Evolutionary conservation across 2,113 vertebrate species (phyloP).

Genomic region (Bambusicola thoracicus): DNA sequence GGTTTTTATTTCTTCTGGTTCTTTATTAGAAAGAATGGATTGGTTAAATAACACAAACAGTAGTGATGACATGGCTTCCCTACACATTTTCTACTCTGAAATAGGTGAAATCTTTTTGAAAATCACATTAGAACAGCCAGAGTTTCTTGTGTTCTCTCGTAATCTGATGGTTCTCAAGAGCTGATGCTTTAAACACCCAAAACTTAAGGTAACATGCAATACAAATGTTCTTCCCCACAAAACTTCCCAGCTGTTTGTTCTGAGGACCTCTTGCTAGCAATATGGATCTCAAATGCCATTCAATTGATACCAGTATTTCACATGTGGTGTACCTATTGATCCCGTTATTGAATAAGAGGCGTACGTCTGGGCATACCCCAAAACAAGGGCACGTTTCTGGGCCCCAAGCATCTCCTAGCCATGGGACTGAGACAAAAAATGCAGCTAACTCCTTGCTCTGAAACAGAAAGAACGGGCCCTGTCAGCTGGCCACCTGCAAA

Average conservation of each 20-base stretch:
- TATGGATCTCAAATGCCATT: background rate
- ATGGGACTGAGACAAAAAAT: background rate
- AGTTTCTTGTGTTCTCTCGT: background rate
- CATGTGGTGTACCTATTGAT: background rate
- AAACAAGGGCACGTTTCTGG: background rate
- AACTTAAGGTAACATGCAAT: background rate
- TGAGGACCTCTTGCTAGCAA: background rate
- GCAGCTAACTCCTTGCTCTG: background rate
- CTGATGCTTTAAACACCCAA: background rate
- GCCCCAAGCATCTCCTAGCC: background rate
- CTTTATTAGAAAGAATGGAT: slow-evolving; percentile 91
- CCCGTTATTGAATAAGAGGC: background rate
- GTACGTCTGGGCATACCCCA: background rate
- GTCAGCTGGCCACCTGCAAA: background rate
- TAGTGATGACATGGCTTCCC: background rate
- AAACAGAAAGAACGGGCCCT: background rate
- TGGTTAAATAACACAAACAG: slow-evolving; percentile 79
- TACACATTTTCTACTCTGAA: background rate
- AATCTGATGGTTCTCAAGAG: background rate
- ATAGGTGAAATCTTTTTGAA: background rate
- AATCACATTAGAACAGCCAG: background rate
- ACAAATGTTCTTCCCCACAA: background rate
- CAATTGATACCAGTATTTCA: background rate
- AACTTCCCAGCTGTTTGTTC: background rate
- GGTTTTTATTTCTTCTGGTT: slow-evolving; percentile 89